These are phyloP conservation scores for Heliconius ismenius DNA, from an alignment of 2,888 invertebrate genomes.

Conservation along the genomic window DNA sequence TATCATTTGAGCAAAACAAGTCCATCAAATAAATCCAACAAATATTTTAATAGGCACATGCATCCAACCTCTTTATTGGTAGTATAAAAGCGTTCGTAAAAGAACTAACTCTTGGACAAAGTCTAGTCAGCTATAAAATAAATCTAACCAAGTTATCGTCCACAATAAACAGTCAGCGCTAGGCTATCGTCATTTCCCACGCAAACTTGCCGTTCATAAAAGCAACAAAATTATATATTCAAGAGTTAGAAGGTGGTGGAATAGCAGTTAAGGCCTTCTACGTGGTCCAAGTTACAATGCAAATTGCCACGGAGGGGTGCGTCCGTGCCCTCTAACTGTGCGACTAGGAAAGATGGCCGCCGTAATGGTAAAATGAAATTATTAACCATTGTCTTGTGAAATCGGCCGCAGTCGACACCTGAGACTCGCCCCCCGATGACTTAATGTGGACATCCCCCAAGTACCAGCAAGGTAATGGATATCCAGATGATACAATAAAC, in stretches of 20 bases:
- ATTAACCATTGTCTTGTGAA: conserved; percentile 82
- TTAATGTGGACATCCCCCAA: conserved; percentile 65
- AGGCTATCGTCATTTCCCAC: conserved; percentile 81
- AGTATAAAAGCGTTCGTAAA: conserved; percentile 69
- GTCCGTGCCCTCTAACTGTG: conserved; percentile 80
- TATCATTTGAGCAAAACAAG: conserved; percentile 74
- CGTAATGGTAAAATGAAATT: conserved; percentile 82
- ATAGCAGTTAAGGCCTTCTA: conserved; percentile 77
- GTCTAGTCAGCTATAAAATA: conserved; percentile 77
- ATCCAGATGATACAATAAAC: neutral
- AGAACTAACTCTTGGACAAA: conserved; percentile 71
- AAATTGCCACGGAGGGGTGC: conserved; percentile 80
- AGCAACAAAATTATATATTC: conserved; percentile 83
- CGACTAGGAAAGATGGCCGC: conserved; percentile 81
- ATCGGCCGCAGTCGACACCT: conserved; percentile 82
- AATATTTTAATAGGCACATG: conserved; percentile 77
- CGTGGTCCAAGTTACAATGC: conserved; percentile 82
- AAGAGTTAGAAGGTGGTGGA: conserved; percentile 81
- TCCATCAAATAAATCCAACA: conserved; percentile 77
- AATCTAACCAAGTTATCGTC: conserved; percentile 79
- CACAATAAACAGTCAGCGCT: conserved; percentile 77
- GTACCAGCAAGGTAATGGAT: conserved; percentile 10
- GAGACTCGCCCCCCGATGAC: conserved; percentile 62
- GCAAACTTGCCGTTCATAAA: conserved; percentile 81
- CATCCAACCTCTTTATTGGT: conserved; percentile 76